Percentiles rank a stretch among this genome's conserved stretches.
These are phyloP conservation scores for Phaedon cochleariae DNA, from an alignment of 2,888 invertebrate genomes.

Conservation along the genomic window DNA sequence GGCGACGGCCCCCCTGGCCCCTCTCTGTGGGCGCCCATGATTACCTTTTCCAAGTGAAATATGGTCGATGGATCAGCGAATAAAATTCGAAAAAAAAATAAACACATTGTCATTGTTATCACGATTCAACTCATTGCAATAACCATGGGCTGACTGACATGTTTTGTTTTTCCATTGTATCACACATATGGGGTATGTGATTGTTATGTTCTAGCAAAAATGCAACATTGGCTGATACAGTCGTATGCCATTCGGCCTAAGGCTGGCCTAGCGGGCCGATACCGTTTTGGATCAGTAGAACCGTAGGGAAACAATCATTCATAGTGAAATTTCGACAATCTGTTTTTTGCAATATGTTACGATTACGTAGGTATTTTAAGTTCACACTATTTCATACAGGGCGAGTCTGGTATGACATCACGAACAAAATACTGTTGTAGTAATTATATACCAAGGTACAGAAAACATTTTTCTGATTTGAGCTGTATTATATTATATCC, in stretches of 20 bases:
- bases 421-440: no score
- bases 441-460: no score
- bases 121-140: not conserved
- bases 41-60: no score
- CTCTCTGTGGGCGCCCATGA: no score
- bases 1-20: no score
- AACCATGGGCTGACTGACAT: conserved; percentile 45
- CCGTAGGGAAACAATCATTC: conserved; percentile 54
- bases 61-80: no score
- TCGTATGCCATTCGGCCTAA: conserved; percentile 37
- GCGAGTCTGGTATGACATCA: not conserved
- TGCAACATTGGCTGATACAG: conserved; percentile 48
- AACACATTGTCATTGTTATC: no score
- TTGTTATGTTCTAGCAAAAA: conserved; percentile 61
- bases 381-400: not conserved
- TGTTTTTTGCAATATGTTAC: conserved; percentile 38
- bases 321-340: conserved; percentile 39
- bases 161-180: conserved; percentile 51
- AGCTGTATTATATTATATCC: no score
- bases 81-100: no score
- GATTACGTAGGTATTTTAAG: not conserved
- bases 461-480: no score
- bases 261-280: conserved; percentile 40
- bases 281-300: conserved; percentile 43
- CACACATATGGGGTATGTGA: conserved; percentile 62